Conservation (phyloP, 1,140 invertebrate species). For the Lamellibrachia luymesi region DNA sequence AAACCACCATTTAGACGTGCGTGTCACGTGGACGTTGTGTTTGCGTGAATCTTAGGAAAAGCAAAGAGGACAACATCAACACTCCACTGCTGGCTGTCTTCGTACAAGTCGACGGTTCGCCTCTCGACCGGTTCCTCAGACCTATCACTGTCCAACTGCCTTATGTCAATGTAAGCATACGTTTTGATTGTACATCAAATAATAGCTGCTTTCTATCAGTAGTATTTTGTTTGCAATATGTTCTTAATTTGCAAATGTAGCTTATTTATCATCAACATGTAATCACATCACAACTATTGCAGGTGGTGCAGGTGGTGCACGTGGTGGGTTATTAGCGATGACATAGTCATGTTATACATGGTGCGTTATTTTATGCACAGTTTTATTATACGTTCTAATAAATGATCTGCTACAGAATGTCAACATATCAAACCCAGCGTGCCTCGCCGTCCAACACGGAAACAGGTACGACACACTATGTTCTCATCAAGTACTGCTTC, state of each 20-base stretch:
- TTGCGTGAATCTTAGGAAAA: conserved; percentile 22
- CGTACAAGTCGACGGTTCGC: conserved; percentile 25
- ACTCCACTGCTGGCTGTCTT: conserved; percentile 47
- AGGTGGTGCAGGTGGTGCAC: background rate
- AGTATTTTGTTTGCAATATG: background rate
- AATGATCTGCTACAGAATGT: background rate
- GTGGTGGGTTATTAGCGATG: background rate
- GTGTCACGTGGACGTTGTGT: background rate
- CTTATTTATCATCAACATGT: background rate
- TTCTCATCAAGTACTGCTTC: background rate
- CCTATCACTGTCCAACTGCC: conserved; percentile 42
- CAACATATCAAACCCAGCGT: conserved; percentile 17
- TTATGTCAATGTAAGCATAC: conserved; percentile 46
- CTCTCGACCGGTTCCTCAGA: conserved; percentile 35
- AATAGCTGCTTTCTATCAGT: background rate
- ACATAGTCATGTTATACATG: too few species aligned
- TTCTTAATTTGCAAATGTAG: background rate
- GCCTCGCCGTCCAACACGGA: background rate
- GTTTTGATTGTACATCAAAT: background rate
- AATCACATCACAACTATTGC: background rate
- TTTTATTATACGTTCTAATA: background rate
- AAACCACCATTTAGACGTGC: background rate
- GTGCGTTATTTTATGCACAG: too few species aligned
- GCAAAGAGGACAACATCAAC: conserved; percentile 49
- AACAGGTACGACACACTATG: background rate